Percentiles rank a stretch among this genome's conserved stretches.
phyloP scores from a whole-genome alignment of 1,140 invertebrate genomes.

The Bombyx mori region ASM3026992v2 NC_085121.1:4322001-4322500 shows the following conservation, averaged over 20 bases:
- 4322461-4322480: constrained; percentile 3
- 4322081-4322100: constrained; percentile 17
- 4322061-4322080: constrained; percentile 18
- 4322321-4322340: constrained; percentile 13
- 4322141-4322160: constrained; percentile 15
- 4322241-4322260: constrained; percentile 37
- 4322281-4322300: constrained; percentile 37
- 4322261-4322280: constrained; percentile 54
- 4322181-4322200: constrained; percentile 21
- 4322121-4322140: constrained; percentile 11
- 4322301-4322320: constrained; percentile 4
- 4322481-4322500: background rate
- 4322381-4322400: constrained; percentile 12
- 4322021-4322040: constrained; percentile 12
- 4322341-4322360: constrained; percentile 9
- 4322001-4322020: constrained; percentile 1
- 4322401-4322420: constrained; percentile 1
- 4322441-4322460: background rate
- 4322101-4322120: background rate
- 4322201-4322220: constrained; percentile 36
- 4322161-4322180: constrained; percentile 12
- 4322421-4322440: constrained; percentile 5
- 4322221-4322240: constrained; percentile 52
- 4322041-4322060: constrained; percentile 20
- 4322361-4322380: constrained; percentile 22